These are phyloP conservation scores for Diadumene lineata DNA, from an alignment of 92 coral and sea anemone genomes.

Conservation along the genomic window DNA sequence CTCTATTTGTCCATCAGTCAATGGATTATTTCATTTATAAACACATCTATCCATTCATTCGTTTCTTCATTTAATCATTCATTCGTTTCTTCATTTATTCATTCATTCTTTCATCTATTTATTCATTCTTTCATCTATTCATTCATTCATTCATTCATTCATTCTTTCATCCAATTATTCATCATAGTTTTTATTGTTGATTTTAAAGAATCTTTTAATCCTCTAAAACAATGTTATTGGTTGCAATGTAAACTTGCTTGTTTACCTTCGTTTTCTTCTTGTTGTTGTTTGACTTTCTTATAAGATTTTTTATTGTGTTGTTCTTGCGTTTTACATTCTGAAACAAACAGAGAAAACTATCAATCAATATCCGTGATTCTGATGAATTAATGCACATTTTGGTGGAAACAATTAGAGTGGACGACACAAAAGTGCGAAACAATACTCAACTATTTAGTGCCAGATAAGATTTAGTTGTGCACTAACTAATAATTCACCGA, in stretches of 20 bases:
- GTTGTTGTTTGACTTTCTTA: conserved; percentile 6
- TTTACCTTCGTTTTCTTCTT: conserved; percentile 5
- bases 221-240: not conserved
- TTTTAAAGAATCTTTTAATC: too few species aligned
- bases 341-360: not conserved
- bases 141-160: not conserved
- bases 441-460: too few species aligned
- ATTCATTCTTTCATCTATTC: not conserved
- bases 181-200: too few species aligned
- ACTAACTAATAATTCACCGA: too few species aligned
- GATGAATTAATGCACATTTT: too few species aligned
- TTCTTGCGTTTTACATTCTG: not conserved
- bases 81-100: not conserved
- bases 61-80: not conserved
- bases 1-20: not conserved
- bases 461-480: too few species aligned
- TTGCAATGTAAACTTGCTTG: not conserved
- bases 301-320: not conserved
- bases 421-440: too few species aligned
- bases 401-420: too few species aligned
- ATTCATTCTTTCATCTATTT: not conserved
- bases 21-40: not conserved
- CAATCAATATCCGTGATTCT: too few species aligned
- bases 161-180: too few species aligned
- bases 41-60: not conserved